Percentiles rank a stretch among this genome's conserved stretches.
phyloP scores from a whole-genome alignment of 2,113 vertebrate species.

The Tupaia chinensis region DNA sequence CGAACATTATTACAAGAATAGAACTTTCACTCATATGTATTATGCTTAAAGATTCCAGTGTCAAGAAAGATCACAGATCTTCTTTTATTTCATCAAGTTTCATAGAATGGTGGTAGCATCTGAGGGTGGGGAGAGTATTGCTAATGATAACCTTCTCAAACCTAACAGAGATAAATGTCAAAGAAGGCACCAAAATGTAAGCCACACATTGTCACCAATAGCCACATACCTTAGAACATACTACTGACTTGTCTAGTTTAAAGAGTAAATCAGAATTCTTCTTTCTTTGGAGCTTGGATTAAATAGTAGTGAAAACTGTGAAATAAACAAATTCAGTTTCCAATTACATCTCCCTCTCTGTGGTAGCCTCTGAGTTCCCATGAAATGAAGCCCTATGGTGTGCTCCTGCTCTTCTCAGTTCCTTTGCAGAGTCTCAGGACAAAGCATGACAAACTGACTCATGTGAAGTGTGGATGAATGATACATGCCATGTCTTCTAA shows the following conservation, averaged over 20 bases:
- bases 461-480: neutral
- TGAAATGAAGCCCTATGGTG: neutral
- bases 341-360: neutral
- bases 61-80: neutral
- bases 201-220: neutral
- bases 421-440: neutral
- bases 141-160: constrained; percentile 55
- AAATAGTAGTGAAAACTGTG: neutral
- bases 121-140: neutral
- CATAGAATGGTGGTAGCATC: neutral
- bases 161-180: constrained; percentile 38
- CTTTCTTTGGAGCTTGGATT: neutral
- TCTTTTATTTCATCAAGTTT: neutral
- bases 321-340: neutral
- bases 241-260: neutral
- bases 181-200: constrained; percentile 44
- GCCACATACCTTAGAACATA: neutral
- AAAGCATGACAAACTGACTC: neutral
- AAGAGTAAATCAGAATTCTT: neutral
- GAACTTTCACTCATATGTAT: neutral
- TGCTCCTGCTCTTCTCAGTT: neutral
- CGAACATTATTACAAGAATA: neutral
- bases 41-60: constrained; percentile 7
- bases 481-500: neutral
- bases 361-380: neutral